Evolutionary conservation across 2,888 invertebrate genomes (phyloP).

Genomic region (Diadromus collaris): DNA sequence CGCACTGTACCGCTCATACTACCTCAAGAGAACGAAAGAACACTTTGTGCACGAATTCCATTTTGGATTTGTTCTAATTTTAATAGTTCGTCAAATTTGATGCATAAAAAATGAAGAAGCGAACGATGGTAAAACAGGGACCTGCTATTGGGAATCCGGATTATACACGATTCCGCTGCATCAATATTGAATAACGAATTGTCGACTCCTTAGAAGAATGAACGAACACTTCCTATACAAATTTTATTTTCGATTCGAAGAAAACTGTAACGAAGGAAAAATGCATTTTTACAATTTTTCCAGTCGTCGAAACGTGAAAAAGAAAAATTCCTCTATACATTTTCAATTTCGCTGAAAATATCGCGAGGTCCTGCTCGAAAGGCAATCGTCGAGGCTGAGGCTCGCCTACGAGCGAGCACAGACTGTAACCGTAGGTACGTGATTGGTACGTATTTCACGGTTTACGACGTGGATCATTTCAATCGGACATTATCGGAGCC

Average conservation of each 20-base stretch:
- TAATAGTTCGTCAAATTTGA: not conserved
- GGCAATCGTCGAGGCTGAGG: not conserved
- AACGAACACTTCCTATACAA: not conserved
- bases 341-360: not conserved
- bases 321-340: not conserved
- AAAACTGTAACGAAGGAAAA: not conserved
- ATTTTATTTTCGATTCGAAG: not conserved
- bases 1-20: too few relatives aligned
- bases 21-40: too few relatives aligned
- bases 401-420: slow-evolving; percentile 11
- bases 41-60: too few relatives aligned
- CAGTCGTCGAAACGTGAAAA: too few relatives aligned
- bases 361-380: not conserved
- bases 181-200: not conserved
- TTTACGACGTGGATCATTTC: slow-evolving; percentile 70
- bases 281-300: not conserved
- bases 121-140: not conserved
- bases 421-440: slow-evolving; percentile 15
- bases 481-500: slow-evolving; percentile 72
- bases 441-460: slow-evolving; percentile 69
- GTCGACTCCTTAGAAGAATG: not conserved
- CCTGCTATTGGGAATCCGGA: not conserved
- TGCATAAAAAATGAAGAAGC: not conserved
- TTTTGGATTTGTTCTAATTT: too few relatives aligned
- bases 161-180: not conserved